phyloP scores from a whole-genome alignment of 2,113 vertebrate genomes.

The Pungitius pungitius region DNA sequence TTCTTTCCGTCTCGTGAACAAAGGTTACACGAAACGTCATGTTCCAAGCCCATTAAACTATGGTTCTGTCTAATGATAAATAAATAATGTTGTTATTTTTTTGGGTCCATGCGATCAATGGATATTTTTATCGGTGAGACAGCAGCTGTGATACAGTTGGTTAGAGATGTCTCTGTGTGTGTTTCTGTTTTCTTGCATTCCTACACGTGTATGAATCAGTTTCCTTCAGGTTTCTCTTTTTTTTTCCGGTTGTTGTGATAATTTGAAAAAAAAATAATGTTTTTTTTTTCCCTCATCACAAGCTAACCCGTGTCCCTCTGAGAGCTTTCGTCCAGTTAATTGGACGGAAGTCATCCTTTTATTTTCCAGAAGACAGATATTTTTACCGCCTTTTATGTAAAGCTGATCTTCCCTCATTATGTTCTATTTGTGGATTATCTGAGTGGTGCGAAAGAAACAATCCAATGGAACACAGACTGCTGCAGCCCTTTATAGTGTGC shows the following conservation, averaged over 20 bases:
- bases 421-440: not conserved
- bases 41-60: not conserved
- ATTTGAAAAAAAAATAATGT: not conserved
- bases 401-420: not conserved
- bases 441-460: not conserved
- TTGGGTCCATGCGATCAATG: not conserved
- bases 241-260: not conserved
- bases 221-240: no score
- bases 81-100: not conserved
- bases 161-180: not conserved
- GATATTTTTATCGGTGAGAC: not conserved
- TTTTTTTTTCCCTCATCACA: not conserved
- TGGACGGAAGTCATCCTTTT: not conserved
- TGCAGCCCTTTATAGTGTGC: no score
- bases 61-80: not conserved
- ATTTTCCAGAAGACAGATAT: not conserved
- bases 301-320: not conserved
- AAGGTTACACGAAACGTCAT: not conserved
- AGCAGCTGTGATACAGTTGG: not conserved
- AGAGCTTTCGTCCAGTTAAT: not conserved
- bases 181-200: no score
- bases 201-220: no score
- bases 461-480: not conserved
- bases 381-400: not conserved
- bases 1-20: conserved; percentile 3